phyloP scores from a whole-genome alignment of 1,140 invertebrate genomes.

The Drosophila ohnishii region DNA sequence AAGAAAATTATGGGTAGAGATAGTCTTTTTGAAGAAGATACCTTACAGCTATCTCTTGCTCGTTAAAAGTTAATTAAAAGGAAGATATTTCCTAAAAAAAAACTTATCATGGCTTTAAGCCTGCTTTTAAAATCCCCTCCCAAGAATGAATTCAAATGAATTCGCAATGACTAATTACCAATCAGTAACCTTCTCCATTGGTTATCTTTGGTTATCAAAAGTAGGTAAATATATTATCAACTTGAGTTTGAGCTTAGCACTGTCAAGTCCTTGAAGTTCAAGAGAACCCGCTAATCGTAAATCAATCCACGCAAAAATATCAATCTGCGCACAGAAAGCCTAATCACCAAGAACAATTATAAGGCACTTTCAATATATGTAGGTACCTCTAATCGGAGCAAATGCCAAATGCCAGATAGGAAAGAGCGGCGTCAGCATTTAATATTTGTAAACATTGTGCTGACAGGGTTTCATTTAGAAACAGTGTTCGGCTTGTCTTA shows the following conservation, averaged over 20 bases:
- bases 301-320: constrained; percentile 12
- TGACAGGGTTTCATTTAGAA: constrained; percentile 5
- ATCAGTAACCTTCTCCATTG: constrained; percentile 89
- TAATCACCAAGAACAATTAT: background rate
- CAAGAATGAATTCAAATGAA: constrained; percentile 83
- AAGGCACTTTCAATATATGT: constrained; percentile 7
- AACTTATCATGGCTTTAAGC: background rate
- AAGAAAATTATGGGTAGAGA: background rate
- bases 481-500: constrained; percentile 1
- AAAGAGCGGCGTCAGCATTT: constrained; percentile 4
- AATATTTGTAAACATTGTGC: constrained; percentile 28
- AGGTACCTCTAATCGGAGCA: background rate
- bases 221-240: constrained; percentile 55
- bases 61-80: background rate
- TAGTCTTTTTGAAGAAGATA: background rate
- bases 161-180: constrained; percentile 87
- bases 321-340: background rate
- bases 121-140: constrained; percentile 87
- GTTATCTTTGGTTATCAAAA: constrained; percentile 92
- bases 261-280: constrained; percentile 30
- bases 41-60: background rate
- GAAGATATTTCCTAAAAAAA: background rate
- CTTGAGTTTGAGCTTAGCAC: constrained; percentile 47
- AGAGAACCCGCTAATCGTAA: constrained; percentile 18
- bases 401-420: constrained; percentile 18